Conservation (phyloP, 92 coral and sea anemone species). For the Palythoa grandis region DNA sequence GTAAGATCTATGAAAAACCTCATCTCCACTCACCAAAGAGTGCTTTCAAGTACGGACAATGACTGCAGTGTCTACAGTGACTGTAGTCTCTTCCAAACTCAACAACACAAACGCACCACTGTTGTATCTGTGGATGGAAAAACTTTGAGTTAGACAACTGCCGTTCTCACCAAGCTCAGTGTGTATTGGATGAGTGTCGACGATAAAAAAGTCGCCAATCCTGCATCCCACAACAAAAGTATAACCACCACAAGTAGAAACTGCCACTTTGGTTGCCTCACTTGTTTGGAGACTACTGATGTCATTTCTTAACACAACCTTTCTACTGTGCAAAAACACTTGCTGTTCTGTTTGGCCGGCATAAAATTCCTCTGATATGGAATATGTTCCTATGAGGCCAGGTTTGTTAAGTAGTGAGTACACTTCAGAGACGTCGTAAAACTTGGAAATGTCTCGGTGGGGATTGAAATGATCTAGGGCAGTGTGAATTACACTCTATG, state of each 20-base stretch:
- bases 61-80: constrained; percentile 56
- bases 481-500: constrained; percentile 45
- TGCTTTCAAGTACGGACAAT: constrained; percentile 43
- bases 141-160: constrained; percentile 54
- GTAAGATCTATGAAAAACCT: neutral
- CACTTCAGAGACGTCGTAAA: constrained; percentile 68
- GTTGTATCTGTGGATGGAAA: constrained; percentile 43
- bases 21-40: constrained; percentile 9
- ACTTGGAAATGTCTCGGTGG: constrained; percentile 36
- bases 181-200: constrained; percentile 42
- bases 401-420: constrained; percentile 49
- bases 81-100: constrained; percentile 65
- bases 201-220: constrained; percentile 15
- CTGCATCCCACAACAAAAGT: constrained; percentile 53
- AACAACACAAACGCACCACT: constrained; percentile 44
- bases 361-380: neutral
- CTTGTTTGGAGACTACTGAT: neutral
- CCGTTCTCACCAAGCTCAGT: constrained; percentile 44
- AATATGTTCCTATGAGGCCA: neutral
- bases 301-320: constrained; percentile 44
- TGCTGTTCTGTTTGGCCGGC: neutral
- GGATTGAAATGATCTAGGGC: constrained; percentile 55
- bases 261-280: constrained; percentile 30
- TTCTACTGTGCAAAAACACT: constrained; percentile 14
- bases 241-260: constrained; percentile 64